Conservation (phyloP, 2,113 vertebrate species). For the Lepus europaeus region DNA sequence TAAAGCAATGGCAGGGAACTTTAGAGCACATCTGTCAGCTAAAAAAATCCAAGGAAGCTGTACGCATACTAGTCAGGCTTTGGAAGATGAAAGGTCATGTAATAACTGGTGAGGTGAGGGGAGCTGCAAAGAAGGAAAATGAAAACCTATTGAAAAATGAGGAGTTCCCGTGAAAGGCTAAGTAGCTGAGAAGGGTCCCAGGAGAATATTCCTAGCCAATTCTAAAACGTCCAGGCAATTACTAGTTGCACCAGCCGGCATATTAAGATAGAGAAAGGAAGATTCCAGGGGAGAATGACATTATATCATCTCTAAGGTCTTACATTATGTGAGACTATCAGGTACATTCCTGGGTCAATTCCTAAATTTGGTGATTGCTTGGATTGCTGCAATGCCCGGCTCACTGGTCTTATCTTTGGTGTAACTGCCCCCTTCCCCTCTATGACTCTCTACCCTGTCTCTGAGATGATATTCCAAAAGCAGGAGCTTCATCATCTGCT, state of each 20-base stretch:
- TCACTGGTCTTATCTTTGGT: not conserved
- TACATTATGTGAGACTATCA: conserved; percentile 5
- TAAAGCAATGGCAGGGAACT: conserved; percentile 52
- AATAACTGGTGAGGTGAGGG: conserved; percentile 71
- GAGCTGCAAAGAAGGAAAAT: conserved; percentile 59
- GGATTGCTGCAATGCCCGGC: not conserved
- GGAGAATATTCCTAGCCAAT: not conserved
- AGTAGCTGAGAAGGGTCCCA: not conserved
- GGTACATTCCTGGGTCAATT: not conserved
- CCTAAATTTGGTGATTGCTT: conserved; percentile 5
- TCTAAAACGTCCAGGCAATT: not conserved
- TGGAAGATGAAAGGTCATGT: conserved; percentile 71
- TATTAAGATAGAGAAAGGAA: conserved; percentile 45
- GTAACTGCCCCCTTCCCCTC: not conserved
- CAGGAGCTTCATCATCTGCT: not conserved
- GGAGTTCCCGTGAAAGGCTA: not conserved
- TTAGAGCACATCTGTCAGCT: conserved; percentile 72
- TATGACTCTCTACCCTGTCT: not conserved
- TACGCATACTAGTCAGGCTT: conserved; percentile 44
- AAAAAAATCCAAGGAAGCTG: conserved; percentile 55
- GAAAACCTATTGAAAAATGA: conserved; percentile 71
- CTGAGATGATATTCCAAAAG: not conserved
- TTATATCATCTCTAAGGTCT: not conserved
- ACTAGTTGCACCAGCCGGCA: not conserved
- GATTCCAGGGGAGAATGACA: not conserved